Conservation (phyloP, 2,888 invertebrate species). For the Ennomos quercinarius region DNA sequence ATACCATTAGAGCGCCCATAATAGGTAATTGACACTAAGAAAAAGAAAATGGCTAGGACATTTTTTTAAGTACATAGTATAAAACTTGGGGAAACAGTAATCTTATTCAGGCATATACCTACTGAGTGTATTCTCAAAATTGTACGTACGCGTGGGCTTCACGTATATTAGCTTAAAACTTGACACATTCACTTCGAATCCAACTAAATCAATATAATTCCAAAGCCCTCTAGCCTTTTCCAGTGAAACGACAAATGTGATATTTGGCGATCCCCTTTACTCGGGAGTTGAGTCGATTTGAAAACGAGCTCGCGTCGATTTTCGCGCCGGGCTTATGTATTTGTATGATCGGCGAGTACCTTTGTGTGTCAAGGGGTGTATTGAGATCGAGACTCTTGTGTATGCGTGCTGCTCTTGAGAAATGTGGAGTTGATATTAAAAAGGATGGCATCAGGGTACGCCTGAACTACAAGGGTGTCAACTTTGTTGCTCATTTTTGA, state of each 20-base stretch:
- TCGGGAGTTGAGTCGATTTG: constrained; percentile 25
- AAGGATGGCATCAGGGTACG: too few relatives aligned
- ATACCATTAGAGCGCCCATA: too few relatives aligned
- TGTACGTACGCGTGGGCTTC: too few relatives aligned
- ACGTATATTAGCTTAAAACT: too few relatives aligned
- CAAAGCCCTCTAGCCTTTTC: constrained; percentile 2
- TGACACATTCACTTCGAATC: neutral
- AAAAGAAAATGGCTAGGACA: too few relatives aligned
- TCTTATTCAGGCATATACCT: too few relatives aligned
- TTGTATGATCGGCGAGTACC: constrained; percentile 25
- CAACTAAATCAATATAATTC: constrained; percentile 1
- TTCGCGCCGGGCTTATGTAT: constrained; percentile 24
- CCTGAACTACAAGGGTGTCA: too few relatives aligned
- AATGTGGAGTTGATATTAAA: neutral
- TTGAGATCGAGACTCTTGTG: constrained; percentile 17
- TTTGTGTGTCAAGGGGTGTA: constrained; percentile 25
- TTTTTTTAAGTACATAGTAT: too few relatives aligned
- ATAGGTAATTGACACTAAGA: too few relatives aligned
- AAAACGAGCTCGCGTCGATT: constrained; percentile 28
- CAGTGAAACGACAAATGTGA: constrained; percentile 17
- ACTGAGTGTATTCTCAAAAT: too few relatives aligned
- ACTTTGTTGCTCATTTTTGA: too few relatives aligned
- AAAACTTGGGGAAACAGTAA: too few relatives aligned
- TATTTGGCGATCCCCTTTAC: constrained; percentile 21
- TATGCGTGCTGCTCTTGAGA: constrained; percentile 3